Evolutionary conservation across 2,888 invertebrate genomes (phyloP), one percentile per base, ranked within the genome.

Genomic region (Drosophila paucipuncta): DNA sequence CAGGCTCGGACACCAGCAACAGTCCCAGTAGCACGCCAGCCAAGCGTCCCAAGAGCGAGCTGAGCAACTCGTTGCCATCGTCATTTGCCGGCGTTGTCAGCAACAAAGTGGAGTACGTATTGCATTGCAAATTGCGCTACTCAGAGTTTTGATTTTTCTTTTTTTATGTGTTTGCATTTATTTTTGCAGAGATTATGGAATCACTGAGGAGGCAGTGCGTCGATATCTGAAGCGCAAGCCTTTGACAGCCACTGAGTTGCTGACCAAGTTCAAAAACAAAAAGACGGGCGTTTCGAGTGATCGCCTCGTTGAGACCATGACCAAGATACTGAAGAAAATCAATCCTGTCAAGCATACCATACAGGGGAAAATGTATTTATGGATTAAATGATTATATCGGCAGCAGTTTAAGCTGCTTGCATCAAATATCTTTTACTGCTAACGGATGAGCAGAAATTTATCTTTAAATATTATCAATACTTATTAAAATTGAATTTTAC

Each of bases 191-290:
- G 97, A 97, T 85, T 97, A 97, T 91, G 97, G 97, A 60, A 98
- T 98, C 43, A 98, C 98, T 0, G 99, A 99, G 92, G 99, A 99
- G 89, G 97, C 98, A 0, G 98, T 99, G 9, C 95, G 99, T 4
- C 96, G 99, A 22, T 99, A 99, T 94, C 94, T 99, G 39, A 97
- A 97, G 93, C 95, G 99, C 13, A 99, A 99, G 91, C 99, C 99
- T 1, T 98, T 99, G 97, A 99, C 99, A 0, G 97, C 99, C 0
- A 99, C 98, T 0, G 99, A 99, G 92, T 94, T 99, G 39, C 94
- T 99, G 52, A 98, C 98, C 79, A 99, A 99, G 94, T 98, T 99
- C 94, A 98, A 98, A 92, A 97, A 97, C 47, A 98, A 98, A 93
- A 97, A 98, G 90, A 97, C 97, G 13, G 98, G 98, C 6, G 95